Evolutionary conservation across 2,113 vertebrate genomes (phyloP), one percentile per base, ranked within the genome.

Genomic region (Ranitomeya imitator): DNA sequence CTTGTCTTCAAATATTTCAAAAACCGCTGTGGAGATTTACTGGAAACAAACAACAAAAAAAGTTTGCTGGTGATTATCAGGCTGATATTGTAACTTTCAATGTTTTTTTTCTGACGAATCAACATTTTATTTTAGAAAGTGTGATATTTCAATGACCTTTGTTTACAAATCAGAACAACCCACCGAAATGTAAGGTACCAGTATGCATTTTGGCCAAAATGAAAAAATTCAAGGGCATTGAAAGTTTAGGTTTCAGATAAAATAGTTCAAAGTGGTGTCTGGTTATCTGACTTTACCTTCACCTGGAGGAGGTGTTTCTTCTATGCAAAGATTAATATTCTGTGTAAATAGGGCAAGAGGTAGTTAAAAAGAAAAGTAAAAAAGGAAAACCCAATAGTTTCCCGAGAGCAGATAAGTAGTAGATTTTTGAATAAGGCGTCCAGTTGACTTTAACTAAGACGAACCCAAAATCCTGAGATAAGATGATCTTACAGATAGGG

Each of bases 21-120:
- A 94, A 93, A 88, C 90, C 92, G 93, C 93, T 45, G 88, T 90
- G 90, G 94, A 92, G 94, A 88, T 93, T 95, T 95, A 95, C 95
- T 95, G 95, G 95, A 93, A 93, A 45, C 37, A 45, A 92, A 93
- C 26, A 93, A 80, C n/a, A 37, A 87, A 67, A 93, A 93, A 91
- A 93, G 90, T 91, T 93, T 94, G 93, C 94, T 95, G 94, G 92
- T 95, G 69, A 57, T 84, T 61, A 57, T 89, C 52, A 57, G 63
- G 19, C 1, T 45, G 19, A 14, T 15, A 23, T 71, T 23, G 23
- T 84, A 8, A 59, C 26, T 37, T 81, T 59, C 79, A 31, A 8
- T n/a, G 11, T 77, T 81, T 67, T 55, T 63, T 51, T 85, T 19
- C 88, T 90, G 92, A 93, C 91, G 90, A 90, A 89, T 90, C 92